Base-by-base conservation (phyloP, 2,888 invertebrate species). In the Oxyteleia sp. region DNA sequence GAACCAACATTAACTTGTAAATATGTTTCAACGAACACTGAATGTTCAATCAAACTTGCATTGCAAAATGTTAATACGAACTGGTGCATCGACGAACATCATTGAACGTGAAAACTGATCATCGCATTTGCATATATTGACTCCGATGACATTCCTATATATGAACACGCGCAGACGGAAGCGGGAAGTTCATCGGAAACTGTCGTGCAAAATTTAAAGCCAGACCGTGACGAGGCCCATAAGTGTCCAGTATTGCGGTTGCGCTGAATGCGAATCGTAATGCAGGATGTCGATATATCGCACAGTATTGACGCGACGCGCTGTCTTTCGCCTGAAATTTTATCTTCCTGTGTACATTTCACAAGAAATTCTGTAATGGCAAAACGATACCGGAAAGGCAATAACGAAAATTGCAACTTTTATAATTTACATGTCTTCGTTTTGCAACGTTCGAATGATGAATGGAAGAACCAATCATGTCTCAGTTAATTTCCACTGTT, bases 121-220 rank as follows among this genome's bases (percentile, higher is more conserved):
- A 63, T 49, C 43, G 11, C 10, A 35, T 55, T 55, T 57, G 41
- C 45, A 61, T 63, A 61, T 63, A 74, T 63, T 53, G 7, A 63
- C 26, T 43, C 10, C 5, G 20, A 55, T 35, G 53, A 76, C 66
- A 35, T 57, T 59, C 23, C 29, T 23, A 32, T 35, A 35, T 49
- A 64, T 23, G 53, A 59, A 16, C 78, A 45, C 43, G 29, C 20
- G 23, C 7, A 32, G 29, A 57, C 68, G 86, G 85, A 85, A 86
- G 84, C 83, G 64, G 85, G 78, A 87, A 87, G 80, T 84, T 55
- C 38, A 59, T 75, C 79, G 79, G 79, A 80, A 80, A 61, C 78
- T 72, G 61, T 80, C 63, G 72, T 59, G 75, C 51, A 71, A 72
- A 78, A 78, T 83, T 72, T 64, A 72, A 78, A 74, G 51, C 57